Conservation (phyloP, 2,888 invertebrate species). For the Stomorhina lunata region DNA sequence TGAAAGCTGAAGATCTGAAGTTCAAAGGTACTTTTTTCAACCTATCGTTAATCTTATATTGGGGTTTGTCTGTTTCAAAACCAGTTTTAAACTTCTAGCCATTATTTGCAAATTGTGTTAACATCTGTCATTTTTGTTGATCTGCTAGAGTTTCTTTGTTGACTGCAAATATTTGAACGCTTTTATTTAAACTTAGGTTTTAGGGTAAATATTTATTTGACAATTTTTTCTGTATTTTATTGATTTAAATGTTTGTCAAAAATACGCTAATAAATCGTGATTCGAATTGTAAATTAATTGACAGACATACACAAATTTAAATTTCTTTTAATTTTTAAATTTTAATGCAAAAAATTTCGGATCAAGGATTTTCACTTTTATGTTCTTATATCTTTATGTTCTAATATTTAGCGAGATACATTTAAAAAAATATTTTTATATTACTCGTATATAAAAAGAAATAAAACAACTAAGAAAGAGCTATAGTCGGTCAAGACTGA, state of each 20-base stretch:
- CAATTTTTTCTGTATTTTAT: background rate
- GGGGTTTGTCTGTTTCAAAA: background rate
- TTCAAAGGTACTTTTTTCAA: too few species aligned
- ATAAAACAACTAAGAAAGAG: too few species aligned
- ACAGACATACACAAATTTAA: background rate
- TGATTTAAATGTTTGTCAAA: constrained; percentile 24
- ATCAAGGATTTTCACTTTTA: too few species aligned
- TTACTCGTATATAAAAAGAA: too few species aligned
- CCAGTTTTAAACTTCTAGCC: constrained; percentile 15
- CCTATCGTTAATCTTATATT: too few species aligned
- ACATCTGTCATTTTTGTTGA: constrained; percentile 1
- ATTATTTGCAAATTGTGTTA: constrained; percentile 1
- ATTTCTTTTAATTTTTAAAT: background rate
- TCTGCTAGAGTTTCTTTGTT: background rate
- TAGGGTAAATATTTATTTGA: background rate
- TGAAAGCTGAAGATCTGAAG: too few species aligned
- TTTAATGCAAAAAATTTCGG: too few species aligned
- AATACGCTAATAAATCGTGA: constrained; percentile 40
- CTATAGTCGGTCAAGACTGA: too few species aligned
- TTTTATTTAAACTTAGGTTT: background rate
- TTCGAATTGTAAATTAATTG: background rate
- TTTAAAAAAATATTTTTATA: too few species aligned
- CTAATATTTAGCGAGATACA: too few species aligned
- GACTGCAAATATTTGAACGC: background rate
- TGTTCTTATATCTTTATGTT: too few species aligned